phyloP scores from a whole-genome alignment of 2,888 invertebrate genomes.

The Ametastegia equiseti region DNA sequence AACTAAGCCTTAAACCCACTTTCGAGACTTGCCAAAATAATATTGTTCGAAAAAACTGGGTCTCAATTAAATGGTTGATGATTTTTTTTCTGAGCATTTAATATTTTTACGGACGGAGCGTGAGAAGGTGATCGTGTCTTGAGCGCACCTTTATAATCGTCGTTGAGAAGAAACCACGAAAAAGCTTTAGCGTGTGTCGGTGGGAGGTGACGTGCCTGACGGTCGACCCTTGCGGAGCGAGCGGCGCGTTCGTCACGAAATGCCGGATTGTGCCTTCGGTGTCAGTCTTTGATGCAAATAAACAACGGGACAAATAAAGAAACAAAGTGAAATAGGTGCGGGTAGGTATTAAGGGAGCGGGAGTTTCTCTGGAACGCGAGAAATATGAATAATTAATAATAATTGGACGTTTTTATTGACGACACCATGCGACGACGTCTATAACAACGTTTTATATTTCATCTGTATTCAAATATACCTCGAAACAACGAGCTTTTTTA shows the following conservation, averaged over 20 bases:
- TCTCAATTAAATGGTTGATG: neutral
- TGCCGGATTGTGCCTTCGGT: constrained; percentile 59
- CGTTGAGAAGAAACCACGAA: constrained; percentile 38
- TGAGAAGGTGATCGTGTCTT: neutral
- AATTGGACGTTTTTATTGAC: constrained; percentile 39
- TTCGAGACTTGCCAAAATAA: neutral
- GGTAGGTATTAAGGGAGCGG: constrained; percentile 44
- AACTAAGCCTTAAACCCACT: neutral
- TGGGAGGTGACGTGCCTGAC: constrained; percentile 42
- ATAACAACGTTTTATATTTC: neutral
- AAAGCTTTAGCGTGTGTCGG: constrained; percentile 42
- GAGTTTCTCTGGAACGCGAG: constrained; percentile 43
- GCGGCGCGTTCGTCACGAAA: constrained; percentile 63
- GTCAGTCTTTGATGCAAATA: constrained; percentile 57
- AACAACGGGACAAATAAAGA: constrained; percentile 46
- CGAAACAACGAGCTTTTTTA: neutral
- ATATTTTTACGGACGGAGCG: neutral
- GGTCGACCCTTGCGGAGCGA: constrained; percentile 31
- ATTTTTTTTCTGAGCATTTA: neutral
- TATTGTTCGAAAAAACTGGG: neutral
- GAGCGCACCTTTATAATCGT: constrained; percentile 21
- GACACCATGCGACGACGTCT: constrained; percentile 39
- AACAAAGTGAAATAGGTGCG: no score
- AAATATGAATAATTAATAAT: constrained; percentile 44
- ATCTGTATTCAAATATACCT: constrained; percentile 15